Base-by-base conservation (phyloP, 1,140 invertebrate species). In the Conus betulinus region DNA sequence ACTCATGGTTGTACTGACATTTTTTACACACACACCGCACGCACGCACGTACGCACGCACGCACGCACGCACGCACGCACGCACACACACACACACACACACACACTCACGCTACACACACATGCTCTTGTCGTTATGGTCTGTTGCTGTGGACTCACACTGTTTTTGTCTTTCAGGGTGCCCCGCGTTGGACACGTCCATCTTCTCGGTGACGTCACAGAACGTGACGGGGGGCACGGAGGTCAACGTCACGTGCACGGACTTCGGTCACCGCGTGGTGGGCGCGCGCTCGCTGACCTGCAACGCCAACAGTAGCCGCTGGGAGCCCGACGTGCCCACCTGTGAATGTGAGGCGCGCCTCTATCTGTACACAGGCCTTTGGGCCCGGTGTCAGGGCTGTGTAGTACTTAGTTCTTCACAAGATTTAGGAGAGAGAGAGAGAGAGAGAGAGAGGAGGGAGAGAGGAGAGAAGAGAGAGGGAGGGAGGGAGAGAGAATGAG, bases 201-300 rank as follows among this genome's bases (percentile, higher is more conserved):
- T 63, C 25, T 78, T 82, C 63, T 57, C 23, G n/a, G 57, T 87
- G 84, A 89, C 74, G 67, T 81, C 74, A 51, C 51, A 39, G 55
- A 89, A 86, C 85, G 39, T 67, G n/a, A 89, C 83, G 4, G 23
- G n/a, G 8, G 88, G 88, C 4, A 23, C 88, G 4, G 52, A 23
- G 25, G 79, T 89, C 57, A 74, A 67, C n/a, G 39, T 89, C 57
- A 74, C 23, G 23, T 89, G 88, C 63, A 27, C 71, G 52, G 71
- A 86, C 4, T 89, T 89, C 60, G 88, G 84, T 7, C 84, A 87
- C 51, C 88, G 88, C 8, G 63, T 89, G 60, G 84, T 89, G 74
- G 88, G 88, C 53, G 53, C 76, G 17, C 51, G 71, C 78, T 51
- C 55, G 13, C 74, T 89, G 15, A 81, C 53, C 6, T 89, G 88